Evolutionary conservation across 2,113 vertebrate species (phyloP).

Genomic region (Cisticola juncidis): DNA sequence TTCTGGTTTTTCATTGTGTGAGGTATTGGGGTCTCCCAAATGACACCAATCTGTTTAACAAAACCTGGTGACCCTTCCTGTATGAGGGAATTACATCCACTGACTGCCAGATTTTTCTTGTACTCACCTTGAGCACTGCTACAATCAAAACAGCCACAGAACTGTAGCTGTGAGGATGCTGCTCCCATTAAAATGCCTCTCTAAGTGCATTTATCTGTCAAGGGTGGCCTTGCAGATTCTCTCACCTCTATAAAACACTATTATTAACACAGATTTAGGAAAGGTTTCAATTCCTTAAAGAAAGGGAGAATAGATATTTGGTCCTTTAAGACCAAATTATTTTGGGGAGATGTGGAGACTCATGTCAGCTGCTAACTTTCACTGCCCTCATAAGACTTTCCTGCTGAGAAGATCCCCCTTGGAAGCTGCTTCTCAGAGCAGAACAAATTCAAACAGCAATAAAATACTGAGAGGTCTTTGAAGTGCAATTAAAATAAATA

Average conservation of each 20-base stretch:
- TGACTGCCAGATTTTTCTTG: neutral
- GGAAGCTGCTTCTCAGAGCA: neutral
- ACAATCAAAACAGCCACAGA: neutral
- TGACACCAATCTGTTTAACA: neutral
- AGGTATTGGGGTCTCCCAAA: neutral
- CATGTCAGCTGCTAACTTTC: neutral
- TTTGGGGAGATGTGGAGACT: neutral
- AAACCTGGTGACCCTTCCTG: neutral
- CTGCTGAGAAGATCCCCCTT: neutral
- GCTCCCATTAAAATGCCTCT: neutral
- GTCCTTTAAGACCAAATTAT: neutral
- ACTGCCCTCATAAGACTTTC: neutral
- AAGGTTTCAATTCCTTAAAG: neutral
- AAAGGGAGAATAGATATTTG: neutral
- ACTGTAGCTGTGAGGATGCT: neutral
- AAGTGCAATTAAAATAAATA: neutral
- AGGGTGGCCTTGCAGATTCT: neutral
- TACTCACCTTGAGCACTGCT: neutral
- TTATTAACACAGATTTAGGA: neutral
- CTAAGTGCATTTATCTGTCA: neutral
- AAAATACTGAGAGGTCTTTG: neutral
- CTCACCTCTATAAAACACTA: neutral
- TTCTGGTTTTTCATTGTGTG: rapidly evolving
- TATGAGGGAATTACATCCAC: rapidly evolving
- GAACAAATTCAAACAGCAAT: neutral